Base-by-base conservation (phyloP, 2,797 vertebrate genomes). In the Sylvilagus floridanus region DNA sequence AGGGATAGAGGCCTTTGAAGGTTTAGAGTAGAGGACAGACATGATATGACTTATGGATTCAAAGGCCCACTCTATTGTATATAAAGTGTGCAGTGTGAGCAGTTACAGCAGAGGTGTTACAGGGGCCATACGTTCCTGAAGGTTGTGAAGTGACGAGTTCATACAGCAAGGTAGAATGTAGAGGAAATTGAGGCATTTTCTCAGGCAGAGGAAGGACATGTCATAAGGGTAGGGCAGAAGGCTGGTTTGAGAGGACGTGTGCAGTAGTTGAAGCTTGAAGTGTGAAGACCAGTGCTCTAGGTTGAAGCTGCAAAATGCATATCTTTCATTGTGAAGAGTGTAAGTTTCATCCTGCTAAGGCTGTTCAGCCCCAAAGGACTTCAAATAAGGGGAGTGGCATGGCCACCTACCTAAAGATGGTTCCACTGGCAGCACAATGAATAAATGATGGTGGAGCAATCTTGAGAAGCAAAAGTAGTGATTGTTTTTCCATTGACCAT, bases 191-290 rank as follows among this genome's bases (percentile, higher is more conserved):
- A 60, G 30, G 6, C 28, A 4, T 81, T 65, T 79, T 35, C 35
- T 5, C 42, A 8, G 1, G n/a, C 3, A 30, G 16, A 82, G 30
- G 60, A n/a, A 83, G 66, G 65, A 17, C 19, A 37, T 66, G 50
- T 19, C 30, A 42, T 19, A 57, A 5, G 54, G 32, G 11, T 26
- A 7, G 32, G 0, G 0, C 3, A 4, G 6, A 32, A 60, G 12
- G 7, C 66, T 65, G 22, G 42, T 5, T 9, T 26, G 5, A 30
- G 28, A 37, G 11, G 28, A 54, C 24, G 17, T 21, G 13, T 6
- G 13, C 16, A 16, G 50, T 5, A 5, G 0, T 9, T 87, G 7
- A 35, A 35, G 22, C 17, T 17, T 30, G 16, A 24, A 47, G 3
- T 21, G 0, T 68, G 42, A 81, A 7, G 21, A 14, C 30, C 14